Evolutionary conservation across 2,797 vertebrate species (phyloP).

Genomic region (Spheniscus humboldti): DNA sequence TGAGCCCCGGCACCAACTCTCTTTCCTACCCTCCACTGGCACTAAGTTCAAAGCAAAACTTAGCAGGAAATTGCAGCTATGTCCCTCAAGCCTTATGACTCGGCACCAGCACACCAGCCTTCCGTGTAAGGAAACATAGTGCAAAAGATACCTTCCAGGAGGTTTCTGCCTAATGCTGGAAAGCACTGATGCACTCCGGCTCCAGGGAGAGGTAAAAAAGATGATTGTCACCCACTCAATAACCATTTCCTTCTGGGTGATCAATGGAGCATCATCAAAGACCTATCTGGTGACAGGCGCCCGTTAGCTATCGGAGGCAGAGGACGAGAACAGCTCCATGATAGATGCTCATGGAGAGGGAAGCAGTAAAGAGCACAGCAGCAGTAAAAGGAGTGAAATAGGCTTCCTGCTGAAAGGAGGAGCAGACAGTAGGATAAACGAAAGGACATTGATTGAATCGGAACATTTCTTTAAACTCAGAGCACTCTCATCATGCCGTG

Average conservation of each 20-base stretch:
- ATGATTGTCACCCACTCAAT: conserved; percentile 53
- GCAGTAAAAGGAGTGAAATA: neutral
- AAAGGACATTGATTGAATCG: neutral
- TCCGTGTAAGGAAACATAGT: fast-evolving
- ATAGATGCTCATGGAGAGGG: neutral
- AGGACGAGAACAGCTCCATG: neutral
- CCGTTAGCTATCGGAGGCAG: neutral
- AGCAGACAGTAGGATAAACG: neutral
- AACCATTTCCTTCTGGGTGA: conserved; percentile 51
- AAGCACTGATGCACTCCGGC: neutral
- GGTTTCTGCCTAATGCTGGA: neutral
- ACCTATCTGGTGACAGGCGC: neutral
- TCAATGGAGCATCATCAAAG: neutral
- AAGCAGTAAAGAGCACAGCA: neutral
- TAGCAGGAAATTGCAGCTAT: neutral
- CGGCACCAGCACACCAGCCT: neutral
- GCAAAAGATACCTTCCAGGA: neutral
- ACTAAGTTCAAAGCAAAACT: neutral
- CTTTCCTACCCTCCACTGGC: neutral
- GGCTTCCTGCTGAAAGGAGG: neutral
- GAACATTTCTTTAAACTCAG: neutral
- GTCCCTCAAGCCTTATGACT: neutral
- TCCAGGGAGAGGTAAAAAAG: conserved; percentile 51
- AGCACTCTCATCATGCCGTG: fast-evolving
- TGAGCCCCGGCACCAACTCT: neutral